Evolutionary conservation across 1,140 invertebrate genomes (phyloP).

Genomic region (Stenopsyche tienmushanensis): DNA sequence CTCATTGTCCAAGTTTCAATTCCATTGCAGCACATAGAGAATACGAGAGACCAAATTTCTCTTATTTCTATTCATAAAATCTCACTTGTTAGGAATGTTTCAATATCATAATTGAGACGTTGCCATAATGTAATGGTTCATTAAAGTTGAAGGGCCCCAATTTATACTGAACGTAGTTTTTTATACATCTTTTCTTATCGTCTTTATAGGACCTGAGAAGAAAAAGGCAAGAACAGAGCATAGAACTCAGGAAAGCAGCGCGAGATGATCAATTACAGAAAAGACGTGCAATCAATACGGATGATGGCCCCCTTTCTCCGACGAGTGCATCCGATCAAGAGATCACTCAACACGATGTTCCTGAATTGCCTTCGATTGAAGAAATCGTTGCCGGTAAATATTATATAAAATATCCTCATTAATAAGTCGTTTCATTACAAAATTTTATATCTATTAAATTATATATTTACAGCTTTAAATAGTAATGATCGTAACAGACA

Average conservation of each 20-base stretch:
- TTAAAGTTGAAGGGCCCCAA: too few species aligned
- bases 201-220: constrained; percentile 90
- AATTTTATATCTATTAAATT: not conserved
- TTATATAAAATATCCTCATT: constrained; percentile 1
- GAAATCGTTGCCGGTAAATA: constrained; percentile 62
- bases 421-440: constrained; percentile 1
- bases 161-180: too few species aligned
- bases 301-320: constrained; percentile 57
- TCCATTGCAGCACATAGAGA: too few species aligned
- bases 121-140: too few species aligned
- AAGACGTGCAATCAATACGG: constrained; percentile 77
- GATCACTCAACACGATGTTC: constrained; percentile 40
- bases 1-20: too few species aligned
- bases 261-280: constrained; percentile 97
- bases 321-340: constrained; percentile 54
- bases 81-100: too few species aligned
- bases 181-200: too few species aligned
- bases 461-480: constrained; percentile 50
- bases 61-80: too few species aligned
- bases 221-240: constrained; percentile 80
- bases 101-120: too few species aligned
- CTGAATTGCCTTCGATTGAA: constrained; percentile 47
- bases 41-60: too few species aligned
- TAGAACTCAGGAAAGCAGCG: constrained; percentile 89
- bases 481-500: constrained; percentile 62